Evolutionary conservation across 2,113 vertebrate species (phyloP), one percentile per base, ranked within the genome.

Genomic region (Platichthys flesus): DNA sequence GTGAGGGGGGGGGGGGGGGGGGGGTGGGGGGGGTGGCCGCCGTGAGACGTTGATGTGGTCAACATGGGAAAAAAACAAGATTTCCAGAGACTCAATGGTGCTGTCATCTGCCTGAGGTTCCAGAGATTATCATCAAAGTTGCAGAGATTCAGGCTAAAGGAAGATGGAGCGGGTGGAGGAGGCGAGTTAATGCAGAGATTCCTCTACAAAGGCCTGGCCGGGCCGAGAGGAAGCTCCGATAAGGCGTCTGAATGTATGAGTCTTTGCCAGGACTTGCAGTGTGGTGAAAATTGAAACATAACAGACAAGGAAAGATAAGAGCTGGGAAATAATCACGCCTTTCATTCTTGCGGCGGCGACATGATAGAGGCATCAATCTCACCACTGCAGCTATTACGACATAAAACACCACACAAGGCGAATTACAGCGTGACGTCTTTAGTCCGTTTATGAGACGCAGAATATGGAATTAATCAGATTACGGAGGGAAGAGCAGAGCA

Each of bases 271-370:
- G 74, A 86, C 85, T 85, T 81, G 66, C 81, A 64, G 73, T 63
- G 67, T 57, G 75, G 70, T 47, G 69, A 73, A 91, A 86, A 86
- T 89, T 85, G 82, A 91, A 84, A 85, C 89, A 86, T 83, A 86
- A 82, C 76, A 86, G 85, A 81, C 88, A 83, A 78, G 84, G 70
- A 80, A 78, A 92, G 90, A 90, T 93, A 91, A 90, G 90, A 72
- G 62, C 20, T 28, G 65, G 63, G 76, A 88, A 90, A 85, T 79
- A 86, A 90, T 90, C 63, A 58, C 18, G 23, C 42, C 52, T 82
- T 92, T 88, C 80, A 86, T 88, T 83, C 76, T 76, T 21, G 54
- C 72, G 24, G 83, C 74, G 74, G 76, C 59, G 73, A 70, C 73
- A 64, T 56, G 82, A 84, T 62, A 61, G 78, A 74, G 81, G 61